Evolutionary conservation across 2,888 invertebrate species (phyloP).

Genomic region (Encarsia formosa): DNA sequence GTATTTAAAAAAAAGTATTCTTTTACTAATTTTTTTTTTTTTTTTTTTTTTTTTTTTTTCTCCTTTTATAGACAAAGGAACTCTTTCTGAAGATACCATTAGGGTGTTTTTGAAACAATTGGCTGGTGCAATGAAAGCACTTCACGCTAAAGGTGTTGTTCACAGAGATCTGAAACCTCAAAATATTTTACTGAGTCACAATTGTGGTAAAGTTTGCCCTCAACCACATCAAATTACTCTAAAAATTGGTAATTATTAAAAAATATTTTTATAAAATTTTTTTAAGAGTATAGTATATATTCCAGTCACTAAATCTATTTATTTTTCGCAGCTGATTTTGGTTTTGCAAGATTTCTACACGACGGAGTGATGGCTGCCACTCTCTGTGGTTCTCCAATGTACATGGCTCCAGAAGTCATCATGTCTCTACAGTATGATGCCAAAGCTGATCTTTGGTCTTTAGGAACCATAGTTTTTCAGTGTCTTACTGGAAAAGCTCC

Average conservation of each 20-base stretch:
- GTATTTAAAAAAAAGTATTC: not conserved
- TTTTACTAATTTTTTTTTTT: not conserved
- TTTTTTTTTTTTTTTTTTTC: not conserved
- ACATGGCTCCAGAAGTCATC: conserved; percentile 99
- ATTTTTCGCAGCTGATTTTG: conserved; percentile 84
- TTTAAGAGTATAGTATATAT: not conserved
- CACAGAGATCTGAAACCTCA: conserved; percentile 99
- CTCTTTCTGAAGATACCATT: conserved; percentile 96
- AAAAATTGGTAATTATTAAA: conserved; percentile 73
- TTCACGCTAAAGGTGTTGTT: conserved; percentile 96
- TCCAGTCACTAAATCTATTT: not conserved
- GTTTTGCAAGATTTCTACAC: conserved; percentile 96
- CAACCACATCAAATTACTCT: conserved; percentile 83
- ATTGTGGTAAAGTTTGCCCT: conserved; percentile 62
- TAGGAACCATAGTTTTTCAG: conserved; percentile 98
- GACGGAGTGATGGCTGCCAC: conserved; percentile 99
- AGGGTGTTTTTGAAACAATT: conserved; percentile 91
- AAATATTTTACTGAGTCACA: conserved; percentile 93
- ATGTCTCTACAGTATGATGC: conserved; percentile 99
- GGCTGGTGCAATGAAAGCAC: conserved; percentile 95
- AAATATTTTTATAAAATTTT: conserved; percentile 1
- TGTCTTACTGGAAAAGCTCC: conserved; percentile 98
- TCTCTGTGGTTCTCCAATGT: conserved; percentile 99
- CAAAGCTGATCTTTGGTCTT: conserved; percentile 98
- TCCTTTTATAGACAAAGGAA: conserved; percentile 69